These are phyloP conservation scores for Hylomyscus alleni DNA, from an alignment of 2,797 vertebrate genomes.

Conservation along the genomic window DNA sequence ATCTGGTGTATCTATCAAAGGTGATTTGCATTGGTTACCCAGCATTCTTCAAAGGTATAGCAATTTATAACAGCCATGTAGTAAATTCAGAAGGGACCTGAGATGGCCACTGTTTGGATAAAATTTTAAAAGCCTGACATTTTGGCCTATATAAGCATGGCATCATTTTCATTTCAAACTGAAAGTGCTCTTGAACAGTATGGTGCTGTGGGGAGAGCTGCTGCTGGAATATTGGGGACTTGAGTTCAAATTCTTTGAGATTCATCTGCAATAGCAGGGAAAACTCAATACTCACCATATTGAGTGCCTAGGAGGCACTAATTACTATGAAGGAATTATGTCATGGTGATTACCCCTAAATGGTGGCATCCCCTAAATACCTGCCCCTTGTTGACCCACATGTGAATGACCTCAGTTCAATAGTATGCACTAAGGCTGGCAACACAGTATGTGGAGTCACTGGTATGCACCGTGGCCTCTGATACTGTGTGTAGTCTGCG, in stretches of 20 bases:
- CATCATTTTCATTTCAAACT: background rate
- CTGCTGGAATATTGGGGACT: background rate
- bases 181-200: background rate
- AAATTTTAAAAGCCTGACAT: background rate
- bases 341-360: background rate
- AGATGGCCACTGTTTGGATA: background rate
- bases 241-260: background rate
- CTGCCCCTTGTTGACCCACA: background rate
- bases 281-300: background rate
- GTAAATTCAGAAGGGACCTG: background rate
- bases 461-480: fast-evolving
- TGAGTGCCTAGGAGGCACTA: background rate
- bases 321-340: background rate
- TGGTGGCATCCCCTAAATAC: background rate
- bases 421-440: background rate
- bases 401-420: background rate
- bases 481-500: background rate
- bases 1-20: background rate
- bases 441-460: background rate
- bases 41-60: background rate
- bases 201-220: background rate
- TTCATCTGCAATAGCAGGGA: background rate
- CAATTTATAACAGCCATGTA: background rate
- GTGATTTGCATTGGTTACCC: background rate
- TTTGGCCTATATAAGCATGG: background rate